A percentile compares a stretch with the other conserved stretches of the same genome.
These are phyloP conservation scores for Drosophila paulistorum DNA, from an alignment of 1,140 invertebrate species.

Conservation along the genomic window DNA sequence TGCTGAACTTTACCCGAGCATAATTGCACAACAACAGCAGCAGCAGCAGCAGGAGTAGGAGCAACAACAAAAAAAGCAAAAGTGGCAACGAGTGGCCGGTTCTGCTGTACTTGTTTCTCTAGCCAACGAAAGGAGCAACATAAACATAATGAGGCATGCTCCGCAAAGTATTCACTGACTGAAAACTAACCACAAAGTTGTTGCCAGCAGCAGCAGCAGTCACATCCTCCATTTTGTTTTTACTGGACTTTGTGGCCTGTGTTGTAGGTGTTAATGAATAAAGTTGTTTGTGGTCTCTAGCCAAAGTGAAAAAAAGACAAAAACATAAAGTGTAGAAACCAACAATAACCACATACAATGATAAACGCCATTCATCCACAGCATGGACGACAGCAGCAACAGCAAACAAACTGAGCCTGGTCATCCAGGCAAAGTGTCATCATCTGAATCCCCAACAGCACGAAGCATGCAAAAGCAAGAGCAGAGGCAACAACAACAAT, in stretches of 20 bases:
- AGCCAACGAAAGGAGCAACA: conserved; percentile 28
- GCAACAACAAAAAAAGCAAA: conserved; percentile 39
- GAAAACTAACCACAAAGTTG: conserved; percentile 79
- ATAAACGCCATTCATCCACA: conserved; percentile 65
- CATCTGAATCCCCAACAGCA: conserved; percentile 51
- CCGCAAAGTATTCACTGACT: conserved; percentile 5
- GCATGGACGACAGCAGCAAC: background rate
- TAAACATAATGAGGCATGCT: conserved; percentile 68
- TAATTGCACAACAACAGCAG: conserved; percentile 59
- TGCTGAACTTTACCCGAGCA: conserved; percentile 56
- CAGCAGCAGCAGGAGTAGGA: conserved; percentile 36
- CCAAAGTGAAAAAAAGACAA: conserved; percentile 31
- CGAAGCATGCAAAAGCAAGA: conserved; percentile 44
- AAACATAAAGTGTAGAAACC: conserved; percentile 55
- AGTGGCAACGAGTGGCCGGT: conserved; percentile 10
- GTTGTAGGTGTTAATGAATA: conserved; percentile 82
- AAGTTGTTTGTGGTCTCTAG: conserved; percentile 72
- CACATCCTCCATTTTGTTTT: conserved; percentile 23
- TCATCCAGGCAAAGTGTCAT: conserved; percentile 62
- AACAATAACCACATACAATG: conserved; percentile 62
- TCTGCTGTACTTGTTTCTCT: conserved; percentile 49
- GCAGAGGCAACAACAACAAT: conserved; percentile 52
- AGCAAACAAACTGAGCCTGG: conserved; percentile 25
- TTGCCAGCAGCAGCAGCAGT: conserved; percentile 59
- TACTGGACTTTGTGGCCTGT: conserved; percentile 47